phyloP scores from a whole-genome alignment of 2,888 invertebrate genomes.

The Molorchus minor region DNA sequence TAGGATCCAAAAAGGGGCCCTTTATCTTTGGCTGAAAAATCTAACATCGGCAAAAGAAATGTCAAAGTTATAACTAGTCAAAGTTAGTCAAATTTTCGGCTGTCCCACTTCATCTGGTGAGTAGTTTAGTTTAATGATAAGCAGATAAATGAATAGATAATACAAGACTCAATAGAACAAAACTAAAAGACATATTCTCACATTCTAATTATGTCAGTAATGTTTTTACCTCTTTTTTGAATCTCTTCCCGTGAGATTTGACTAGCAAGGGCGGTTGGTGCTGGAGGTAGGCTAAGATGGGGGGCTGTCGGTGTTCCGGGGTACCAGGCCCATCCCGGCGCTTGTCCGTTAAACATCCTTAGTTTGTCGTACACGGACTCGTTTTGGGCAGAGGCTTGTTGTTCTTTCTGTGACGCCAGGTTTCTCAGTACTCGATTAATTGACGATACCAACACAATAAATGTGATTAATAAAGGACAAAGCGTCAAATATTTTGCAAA shows the following conservation, averaged over 20 bases:
- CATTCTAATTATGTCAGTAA: too few relatives aligned
- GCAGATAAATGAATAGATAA: too few relatives aligned
- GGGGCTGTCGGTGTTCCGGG: constrained; percentile 78
- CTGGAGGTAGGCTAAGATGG: constrained; percentile 71
- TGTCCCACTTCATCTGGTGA: too few relatives aligned
- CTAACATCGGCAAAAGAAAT: too few relatives aligned
- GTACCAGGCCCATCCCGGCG: constrained; percentile 88
- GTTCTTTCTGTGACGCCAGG: constrained; percentile 95
- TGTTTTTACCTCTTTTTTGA: constrained; percentile 76
- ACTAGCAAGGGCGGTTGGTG: constrained; percentile 64
- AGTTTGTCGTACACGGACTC: constrained; percentile 95
- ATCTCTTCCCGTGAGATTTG: constrained; percentile 74
- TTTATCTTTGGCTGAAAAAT: too few relatives aligned
- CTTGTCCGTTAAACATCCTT: constrained; percentile 93
- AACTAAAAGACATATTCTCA: not conserved
- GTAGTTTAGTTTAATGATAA: not conserved
- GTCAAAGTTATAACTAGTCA: too few relatives aligned
- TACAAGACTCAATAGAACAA: not conserved
- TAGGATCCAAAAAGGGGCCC: too few relatives aligned
- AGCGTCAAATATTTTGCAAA: too few relatives aligned
- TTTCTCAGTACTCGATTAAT: constrained; percentile 98
- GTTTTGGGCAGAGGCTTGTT: constrained; percentile 82
- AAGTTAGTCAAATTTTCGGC: too few relatives aligned
- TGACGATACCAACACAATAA: constrained; percentile 86
- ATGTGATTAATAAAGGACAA: too few relatives aligned